Evolutionary conservation across 2,113 vertebrate genomes (phyloP), one percentile per base, ranked within the genome.

Genomic region (Agapornis roseicollis): DNA sequence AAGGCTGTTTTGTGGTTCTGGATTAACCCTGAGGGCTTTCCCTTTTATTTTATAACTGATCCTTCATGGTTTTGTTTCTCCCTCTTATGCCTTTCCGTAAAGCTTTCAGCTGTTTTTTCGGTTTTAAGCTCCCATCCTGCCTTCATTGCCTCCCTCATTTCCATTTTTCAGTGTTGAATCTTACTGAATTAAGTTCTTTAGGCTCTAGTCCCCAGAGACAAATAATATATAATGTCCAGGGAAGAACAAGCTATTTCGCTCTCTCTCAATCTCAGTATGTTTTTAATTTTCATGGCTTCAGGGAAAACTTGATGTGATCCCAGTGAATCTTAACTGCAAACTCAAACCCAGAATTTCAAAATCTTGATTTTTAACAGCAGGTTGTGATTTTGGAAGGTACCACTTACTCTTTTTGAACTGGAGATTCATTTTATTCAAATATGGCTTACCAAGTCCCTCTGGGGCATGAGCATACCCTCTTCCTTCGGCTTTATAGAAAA

Each of bases 1-100:
- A 80, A 72, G 13, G 60, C 76, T 93, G 63, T 29, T 90, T 83
- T 88, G 82, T 85, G 50, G 42, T 33, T 94, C 63, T 88, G 79
- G 64, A 94, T 86, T 94, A 92, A 83, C 68, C 60, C 64, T 83
- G 52, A 80, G 37, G 56, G 41, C 42, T 46, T 95, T 93, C 37
- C 11, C 31, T 88, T 85, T 42, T 92, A 20, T 85, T 88, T 95
- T 80, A 70, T 83, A 85, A 22, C 50, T 37, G 46, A 88, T 85
- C 46, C 55, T 93, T 85, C 76, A 58, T 50, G 53, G 24, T 37
- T 89, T 80, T 93, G 64, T 77, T 91, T 80, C 37, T 91, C 10
- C 68, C 10, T 78, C 84, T 94, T 76, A 74, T 69, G 25, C 63
- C 7, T 70, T 31, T 77, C 50, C 25, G 68, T 89, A 69, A 80